A percentile compares a stretch with the other conserved stretches of the same genome.
phyloP scores from a whole-genome alignment of 1,140 invertebrate genomes.

The Pseudomyrmex cubaensis region DNA sequence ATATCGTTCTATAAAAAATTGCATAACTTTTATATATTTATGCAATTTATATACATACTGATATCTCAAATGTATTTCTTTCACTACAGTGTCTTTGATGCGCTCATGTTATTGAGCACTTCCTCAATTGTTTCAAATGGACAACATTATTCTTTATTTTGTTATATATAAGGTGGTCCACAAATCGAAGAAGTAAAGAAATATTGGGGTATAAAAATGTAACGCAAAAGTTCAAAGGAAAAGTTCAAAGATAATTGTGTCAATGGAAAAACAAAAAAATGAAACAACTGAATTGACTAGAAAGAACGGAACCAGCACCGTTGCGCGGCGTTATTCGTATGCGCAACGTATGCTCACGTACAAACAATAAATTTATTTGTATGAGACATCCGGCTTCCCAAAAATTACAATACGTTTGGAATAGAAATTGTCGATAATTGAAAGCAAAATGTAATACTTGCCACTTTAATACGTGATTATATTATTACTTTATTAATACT shows the following conservation, averaged over 20 bases:
- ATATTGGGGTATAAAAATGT: not conserved
- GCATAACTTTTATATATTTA: too few relatives aligned
- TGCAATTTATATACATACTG: too few relatives aligned
- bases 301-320: constrained; percentile 25
- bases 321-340: constrained; percentile 29
- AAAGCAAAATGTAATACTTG: not conserved
- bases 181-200: not conserved
- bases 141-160: constrained; percentile 10
- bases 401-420: not conserved
- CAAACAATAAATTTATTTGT: constrained; percentile 38
- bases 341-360: constrained; percentile 36
- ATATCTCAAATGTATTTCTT: too few relatives aligned
- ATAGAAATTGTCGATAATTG: not conserved
- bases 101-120: constrained; percentile 16
- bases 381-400: constrained; percentile 20
- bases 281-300: constrained; percentile 3
- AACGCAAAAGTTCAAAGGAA: too few relatives aligned
- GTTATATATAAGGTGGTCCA: not conserved
- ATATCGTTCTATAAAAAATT: too few relatives aligned
- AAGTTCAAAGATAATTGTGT: too few relatives aligned
- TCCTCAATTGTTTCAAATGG: constrained; percentile 44
- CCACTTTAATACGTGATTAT: not conserved
- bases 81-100: too few relatives aligned
- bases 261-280: not conserved
- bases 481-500: too few relatives aligned